Conservation (phyloP, 1,140 invertebrate genomes). For the Lepidurus packardi region DNA sequence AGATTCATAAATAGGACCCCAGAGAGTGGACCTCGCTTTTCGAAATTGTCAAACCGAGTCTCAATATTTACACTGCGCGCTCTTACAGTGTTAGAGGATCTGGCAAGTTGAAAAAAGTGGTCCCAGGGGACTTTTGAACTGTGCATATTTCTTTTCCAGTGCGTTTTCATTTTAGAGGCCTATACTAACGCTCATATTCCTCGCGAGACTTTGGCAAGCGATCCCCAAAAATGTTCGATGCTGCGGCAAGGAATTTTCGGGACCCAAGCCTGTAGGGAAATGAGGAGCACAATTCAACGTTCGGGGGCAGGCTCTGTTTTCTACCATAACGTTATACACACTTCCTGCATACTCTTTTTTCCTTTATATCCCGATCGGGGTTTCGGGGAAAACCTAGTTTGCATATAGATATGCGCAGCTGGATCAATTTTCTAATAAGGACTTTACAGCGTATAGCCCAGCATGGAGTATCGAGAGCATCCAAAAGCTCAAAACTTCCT, state of each 20-base stretch:
- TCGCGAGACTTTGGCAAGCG: constrained; percentile 2
- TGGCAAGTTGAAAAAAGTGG: background rate
- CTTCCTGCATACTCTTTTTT: background rate
- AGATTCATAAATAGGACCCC: background rate
- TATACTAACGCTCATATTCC: constrained; percentile 4
- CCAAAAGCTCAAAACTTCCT: background rate
- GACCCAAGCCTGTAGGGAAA: background rate
- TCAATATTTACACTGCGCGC: background rate
- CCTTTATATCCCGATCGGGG: background rate
- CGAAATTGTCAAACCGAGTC: constrained; percentile 7
- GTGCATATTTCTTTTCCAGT: background rate
- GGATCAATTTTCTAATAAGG: background rate
- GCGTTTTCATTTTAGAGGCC: background rate
- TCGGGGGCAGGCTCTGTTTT: background rate
- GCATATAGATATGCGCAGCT: constrained; percentile 19
- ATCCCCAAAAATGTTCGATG: background rate
- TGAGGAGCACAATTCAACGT: background rate
- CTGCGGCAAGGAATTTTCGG: background rate
- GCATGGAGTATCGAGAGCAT: too few relatives aligned
- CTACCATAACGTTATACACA: background rate
- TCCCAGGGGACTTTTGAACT: background rate
- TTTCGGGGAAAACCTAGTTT: background rate
- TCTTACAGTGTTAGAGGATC: background rate
- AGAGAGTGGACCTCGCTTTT: background rate
- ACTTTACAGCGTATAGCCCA: background rate